These are phyloP conservation scores for Drosophila paucipuncta DNA, from an alignment of 2,888 invertebrate genomes.

Conservation along the genomic window DNA sequence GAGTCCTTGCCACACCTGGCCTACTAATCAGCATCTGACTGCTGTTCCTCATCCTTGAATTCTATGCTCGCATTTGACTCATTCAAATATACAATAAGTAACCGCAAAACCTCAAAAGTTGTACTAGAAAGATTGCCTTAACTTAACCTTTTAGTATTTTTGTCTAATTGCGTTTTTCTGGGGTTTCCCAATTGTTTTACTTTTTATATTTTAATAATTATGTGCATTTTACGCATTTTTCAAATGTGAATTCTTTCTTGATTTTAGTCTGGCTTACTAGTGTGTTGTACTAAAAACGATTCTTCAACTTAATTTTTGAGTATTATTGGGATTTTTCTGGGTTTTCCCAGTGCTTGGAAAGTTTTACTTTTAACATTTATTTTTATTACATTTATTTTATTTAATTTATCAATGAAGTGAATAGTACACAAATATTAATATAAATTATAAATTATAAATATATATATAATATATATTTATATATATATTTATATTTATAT, in stretches of 20 bases:
- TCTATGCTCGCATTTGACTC: background rate
- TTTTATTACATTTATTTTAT: background rate
- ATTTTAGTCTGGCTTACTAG: background rate
- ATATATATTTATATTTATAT: background rate
- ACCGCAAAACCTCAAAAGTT: conserved; percentile 2
- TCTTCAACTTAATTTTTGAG: background rate
- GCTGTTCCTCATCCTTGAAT: background rate
- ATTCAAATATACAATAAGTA: background rate
- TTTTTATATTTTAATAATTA: background rate
- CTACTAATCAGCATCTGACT: conserved; percentile 58
- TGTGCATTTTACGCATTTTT: background rate
- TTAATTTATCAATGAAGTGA: background rate
- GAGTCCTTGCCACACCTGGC: conserved; percentile 58
- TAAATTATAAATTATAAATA: background rate
- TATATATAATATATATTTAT: background rate
- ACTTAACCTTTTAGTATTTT: too few relatives aligned
- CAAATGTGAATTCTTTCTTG: background rate
- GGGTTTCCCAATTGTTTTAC: background rate
- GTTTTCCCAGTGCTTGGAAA: background rate
- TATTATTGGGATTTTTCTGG: background rate
- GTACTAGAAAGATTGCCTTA: too few relatives aligned
- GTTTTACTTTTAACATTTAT: background rate
- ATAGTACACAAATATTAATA: background rate
- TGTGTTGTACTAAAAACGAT: background rate
- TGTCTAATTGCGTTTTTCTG: background rate